These are phyloP conservation scores for Podarcis siculus DNA, from an alignment of 2,797 vertebrate species.

Conservation along the genomic window DNA sequence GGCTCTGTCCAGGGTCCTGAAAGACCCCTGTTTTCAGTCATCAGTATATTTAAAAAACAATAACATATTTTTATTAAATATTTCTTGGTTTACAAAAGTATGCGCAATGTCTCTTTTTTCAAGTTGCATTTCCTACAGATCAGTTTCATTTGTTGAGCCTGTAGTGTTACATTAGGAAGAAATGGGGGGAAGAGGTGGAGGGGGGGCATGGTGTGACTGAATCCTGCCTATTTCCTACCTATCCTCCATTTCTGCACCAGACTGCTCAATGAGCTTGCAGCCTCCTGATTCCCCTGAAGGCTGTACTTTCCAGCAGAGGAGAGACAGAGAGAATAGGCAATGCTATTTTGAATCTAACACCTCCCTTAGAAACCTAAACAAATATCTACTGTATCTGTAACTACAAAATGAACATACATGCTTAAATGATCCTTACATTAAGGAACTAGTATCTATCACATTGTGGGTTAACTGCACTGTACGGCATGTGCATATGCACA, in stretches of 20 bases:
- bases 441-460: not conserved
- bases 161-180: too few species aligned
- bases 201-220: too few species aligned
- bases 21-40: not conserved
- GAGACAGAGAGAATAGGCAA: not conserved
- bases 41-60: not conserved
- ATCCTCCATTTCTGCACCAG: not conserved
- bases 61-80: too few species aligned
- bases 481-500: not conserved
- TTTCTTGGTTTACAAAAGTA: too few species aligned
- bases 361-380: not conserved
- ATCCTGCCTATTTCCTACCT: too few species aligned
- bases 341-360: not conserved
- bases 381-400: too few species aligned
- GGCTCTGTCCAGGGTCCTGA: not conserved
- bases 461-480: not conserved
- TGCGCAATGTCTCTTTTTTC: too few species aligned
- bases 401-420: not conserved
- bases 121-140: too few species aligned
- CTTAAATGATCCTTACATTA: not conserved
- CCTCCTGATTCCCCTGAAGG: not conserved
- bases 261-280: not conserved
- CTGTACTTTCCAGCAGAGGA: not conserved
- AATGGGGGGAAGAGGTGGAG: too few species aligned
- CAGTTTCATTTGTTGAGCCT: too few species aligned